Percentiles rank a stretch among this genome's conserved stretches.
Conservation (phyloP, 2,113 vertebrate genomes). For the Columbina picui region DNA sequence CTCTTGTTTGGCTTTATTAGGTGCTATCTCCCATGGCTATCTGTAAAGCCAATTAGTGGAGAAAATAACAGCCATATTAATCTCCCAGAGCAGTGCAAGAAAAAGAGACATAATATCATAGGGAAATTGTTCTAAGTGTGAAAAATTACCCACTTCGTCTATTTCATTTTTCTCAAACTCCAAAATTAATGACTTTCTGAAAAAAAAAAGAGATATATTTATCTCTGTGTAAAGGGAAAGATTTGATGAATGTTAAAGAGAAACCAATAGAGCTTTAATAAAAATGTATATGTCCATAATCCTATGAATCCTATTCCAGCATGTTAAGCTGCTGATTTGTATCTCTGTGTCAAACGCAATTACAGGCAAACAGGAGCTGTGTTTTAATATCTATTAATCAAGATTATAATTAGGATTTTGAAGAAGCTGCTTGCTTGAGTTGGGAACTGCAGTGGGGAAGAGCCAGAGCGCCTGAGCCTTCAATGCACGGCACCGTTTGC, state of each 20-base stretch:
- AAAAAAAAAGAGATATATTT: constrained; percentile 66
- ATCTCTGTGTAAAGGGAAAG: constrained; percentile 64
- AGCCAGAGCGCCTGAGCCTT: not conserved
- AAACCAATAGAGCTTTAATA: constrained; percentile 67
- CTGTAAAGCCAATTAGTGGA: constrained; percentile 73
- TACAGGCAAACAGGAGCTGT: constrained; percentile 22
- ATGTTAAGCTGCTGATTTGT: constrained; percentile 63
- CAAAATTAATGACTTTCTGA: constrained; percentile 76
- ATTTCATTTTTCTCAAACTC: constrained; percentile 79
- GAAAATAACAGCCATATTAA: constrained; percentile 79
- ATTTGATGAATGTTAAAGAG: constrained; percentile 72
- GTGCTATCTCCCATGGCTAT: constrained; percentile 67
- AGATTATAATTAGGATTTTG: constrained; percentile 53
- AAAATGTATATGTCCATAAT: constrained; percentile 66
- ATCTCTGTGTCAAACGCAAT: constrained; percentile 58
- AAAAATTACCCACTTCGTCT: constrained; percentile 82
- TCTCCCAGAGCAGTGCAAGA: constrained; percentile 67
- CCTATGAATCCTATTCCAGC: constrained; percentile 53
- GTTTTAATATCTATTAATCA: constrained; percentile 64
- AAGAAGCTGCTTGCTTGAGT: not conserved
- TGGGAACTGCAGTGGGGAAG: not conserved
- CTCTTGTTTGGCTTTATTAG: constrained; percentile 60
- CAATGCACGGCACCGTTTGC: fast-evolving
- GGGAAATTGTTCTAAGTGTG: constrained; percentile 81
- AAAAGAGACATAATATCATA: constrained; percentile 73